Conservation (phyloP, 2,888 invertebrate species). For the Cistogaster globosa region DNA sequence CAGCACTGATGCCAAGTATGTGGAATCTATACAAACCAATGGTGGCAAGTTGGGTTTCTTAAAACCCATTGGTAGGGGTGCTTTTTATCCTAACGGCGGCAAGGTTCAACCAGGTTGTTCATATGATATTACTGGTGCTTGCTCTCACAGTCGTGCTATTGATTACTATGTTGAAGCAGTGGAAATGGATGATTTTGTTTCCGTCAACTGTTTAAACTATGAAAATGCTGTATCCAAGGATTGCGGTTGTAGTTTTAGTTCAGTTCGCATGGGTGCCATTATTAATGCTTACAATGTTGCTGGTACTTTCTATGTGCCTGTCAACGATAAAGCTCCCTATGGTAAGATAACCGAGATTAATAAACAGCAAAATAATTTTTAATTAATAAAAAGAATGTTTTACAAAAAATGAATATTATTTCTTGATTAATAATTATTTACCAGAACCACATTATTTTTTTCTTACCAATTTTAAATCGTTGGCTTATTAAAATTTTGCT, state of each 20-base stretch:
- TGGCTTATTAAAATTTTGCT: too few species aligned
- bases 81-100: constrained; percentile 84
- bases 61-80: constrained; percentile 82
- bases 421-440: too few species aligned
- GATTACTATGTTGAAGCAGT: constrained; percentile 83
- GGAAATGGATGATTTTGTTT: constrained; percentile 76
- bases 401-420: too few species aligned
- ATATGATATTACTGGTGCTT: constrained; percentile 80
- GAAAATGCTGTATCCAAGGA: constrained; percentile 75
- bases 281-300: constrained; percentile 73
- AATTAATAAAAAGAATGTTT: not conserved
- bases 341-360: constrained; percentile 67
- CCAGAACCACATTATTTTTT: too few species aligned
- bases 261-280: constrained; percentile 76
- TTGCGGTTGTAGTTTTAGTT: constrained; percentile 75
- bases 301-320: constrained; percentile 80
- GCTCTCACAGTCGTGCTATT: constrained; percentile 83
- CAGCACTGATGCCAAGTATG: constrained; percentile 78
- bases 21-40: constrained; percentile 81
- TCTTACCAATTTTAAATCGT: too few species aligned
- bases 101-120: constrained; percentile 84
- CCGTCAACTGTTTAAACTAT: constrained; percentile 76
- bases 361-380: not conserved
- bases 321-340: constrained; percentile 75
- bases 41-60: constrained; percentile 78